Evolutionary conservation across 2,888 invertebrate species (phyloP).

Genomic region (Melinopterus prodromus): DNA sequence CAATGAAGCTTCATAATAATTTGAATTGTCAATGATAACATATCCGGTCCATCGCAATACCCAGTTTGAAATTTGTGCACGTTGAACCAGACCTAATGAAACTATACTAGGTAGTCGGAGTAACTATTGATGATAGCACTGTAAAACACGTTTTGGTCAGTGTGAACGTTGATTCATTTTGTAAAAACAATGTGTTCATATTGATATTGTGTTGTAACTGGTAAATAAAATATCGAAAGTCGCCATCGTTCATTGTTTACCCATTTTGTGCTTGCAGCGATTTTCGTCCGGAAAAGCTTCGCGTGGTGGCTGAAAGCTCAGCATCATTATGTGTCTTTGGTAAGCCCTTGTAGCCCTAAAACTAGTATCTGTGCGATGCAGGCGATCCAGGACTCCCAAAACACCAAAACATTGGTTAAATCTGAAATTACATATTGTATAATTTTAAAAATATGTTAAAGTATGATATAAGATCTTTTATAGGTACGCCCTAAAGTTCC

Average conservation of each 20-base stretch:
- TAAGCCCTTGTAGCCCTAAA: slow-evolving; percentile 78
- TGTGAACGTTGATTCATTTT: slow-evolving; percentile 9
- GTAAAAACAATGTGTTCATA: slow-evolving; percentile 18
- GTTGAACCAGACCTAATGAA: not conserved
- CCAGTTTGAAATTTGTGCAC: not conserved
- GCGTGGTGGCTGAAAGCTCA: slow-evolving; percentile 71
- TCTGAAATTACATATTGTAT: slow-evolving; percentile 59
- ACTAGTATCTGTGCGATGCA: slow-evolving; percentile 83
- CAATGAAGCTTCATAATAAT: not conserved
- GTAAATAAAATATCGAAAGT: slow-evolving; percentile 14
- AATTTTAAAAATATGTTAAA: slow-evolving; percentile 13
- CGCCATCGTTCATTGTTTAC: slow-evolving; percentile 45
- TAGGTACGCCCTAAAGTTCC: too few species aligned
- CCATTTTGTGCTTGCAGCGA: slow-evolving; percentile 56
- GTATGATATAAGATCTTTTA: too few species aligned
- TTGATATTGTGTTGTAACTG: not conserved
- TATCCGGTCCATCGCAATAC: not conserved
- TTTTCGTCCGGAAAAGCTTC: slow-evolving; percentile 73
- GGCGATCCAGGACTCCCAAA: slow-evolving; percentile 79
- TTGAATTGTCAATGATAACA: slow-evolving; percentile 1
- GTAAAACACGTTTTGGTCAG: slow-evolving; percentile 20
- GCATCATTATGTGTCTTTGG: slow-evolving; percentile 75
- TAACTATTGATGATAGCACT: not conserved
- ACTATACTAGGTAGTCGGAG: not conserved
- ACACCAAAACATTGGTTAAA: slow-evolving; percentile 88